phyloP scores from a whole-genome alignment of 53 echinoderm and acorn worm genomes.

The Temnopleurus reevesii region DNA sequence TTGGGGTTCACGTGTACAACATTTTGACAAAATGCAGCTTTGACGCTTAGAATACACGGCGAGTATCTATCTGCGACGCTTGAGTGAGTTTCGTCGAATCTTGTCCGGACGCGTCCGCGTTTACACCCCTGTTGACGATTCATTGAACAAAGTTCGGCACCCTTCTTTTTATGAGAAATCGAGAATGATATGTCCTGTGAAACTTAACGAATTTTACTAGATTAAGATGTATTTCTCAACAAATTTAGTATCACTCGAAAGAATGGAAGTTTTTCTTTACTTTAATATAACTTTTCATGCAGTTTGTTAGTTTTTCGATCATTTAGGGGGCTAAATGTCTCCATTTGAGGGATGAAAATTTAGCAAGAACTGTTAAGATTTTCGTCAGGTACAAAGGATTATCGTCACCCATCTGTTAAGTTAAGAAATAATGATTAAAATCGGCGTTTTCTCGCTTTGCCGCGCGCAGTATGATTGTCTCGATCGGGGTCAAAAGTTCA shows the following conservation, averaged over 20 bases:
- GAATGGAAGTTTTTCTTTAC: slow-evolving; percentile 16
- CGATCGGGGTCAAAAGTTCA: slow-evolving; percentile 63
- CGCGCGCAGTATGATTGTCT: slow-evolving; percentile 49
- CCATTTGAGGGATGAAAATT: slow-evolving; percentile 10
- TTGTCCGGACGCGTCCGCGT: slow-evolving; percentile 52
- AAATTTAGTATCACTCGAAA: slow-evolving; percentile 56
- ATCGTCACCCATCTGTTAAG: slow-evolving; percentile 59
- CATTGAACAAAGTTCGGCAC: slow-evolving; percentile 51
- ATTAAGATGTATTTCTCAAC: slow-evolving; percentile 10
- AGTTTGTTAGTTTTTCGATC: neutral
- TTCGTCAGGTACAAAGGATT: neutral
- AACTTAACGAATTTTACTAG: slow-evolving; percentile 73
- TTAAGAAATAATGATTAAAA: slow-evolving; percentile 23
- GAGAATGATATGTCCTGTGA: slow-evolving; percentile 40
- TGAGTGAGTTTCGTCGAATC: slow-evolving; percentile 37
- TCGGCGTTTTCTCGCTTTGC: neutral
- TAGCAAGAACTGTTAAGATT: slow-evolving; percentile 2
- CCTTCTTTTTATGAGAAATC: slow-evolving; percentile 1
- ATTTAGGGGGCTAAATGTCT: slow-evolving; percentile 15
- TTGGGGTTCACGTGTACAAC: neutral
- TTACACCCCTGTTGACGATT: slow-evolving; percentile 57
- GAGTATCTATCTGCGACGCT: slow-evolving; percentile 2
- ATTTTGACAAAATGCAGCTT: neutral
- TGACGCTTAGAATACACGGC: neutral
- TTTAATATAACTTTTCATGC: neutral